phyloP scores from a whole-genome alignment of 2,797 vertebrate species.

The Ctenopoma multispine region DNA sequence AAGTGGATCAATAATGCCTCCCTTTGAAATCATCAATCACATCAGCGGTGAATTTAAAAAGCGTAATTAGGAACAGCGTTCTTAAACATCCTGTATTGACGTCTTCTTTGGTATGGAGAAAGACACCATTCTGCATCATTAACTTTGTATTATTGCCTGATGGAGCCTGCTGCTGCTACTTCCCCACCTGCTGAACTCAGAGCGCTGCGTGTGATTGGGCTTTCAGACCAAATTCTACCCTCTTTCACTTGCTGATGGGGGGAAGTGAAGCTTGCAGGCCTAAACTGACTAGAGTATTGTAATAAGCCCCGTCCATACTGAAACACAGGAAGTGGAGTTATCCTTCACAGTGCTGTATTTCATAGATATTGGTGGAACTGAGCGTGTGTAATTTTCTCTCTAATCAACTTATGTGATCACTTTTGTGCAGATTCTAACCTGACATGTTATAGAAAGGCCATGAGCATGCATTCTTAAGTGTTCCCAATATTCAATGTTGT shows the following conservation, averaged over 20 bases:
- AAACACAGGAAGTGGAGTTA: constrained; percentile 32
- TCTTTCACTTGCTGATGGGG: constrained; percentile 73
- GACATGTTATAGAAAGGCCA: constrained; percentile 46
- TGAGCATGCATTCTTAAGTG: constrained; percentile 47
- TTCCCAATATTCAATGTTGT: constrained; percentile 50
- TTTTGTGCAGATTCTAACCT: constrained; percentile 48
- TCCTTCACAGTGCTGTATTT: constrained; percentile 35
- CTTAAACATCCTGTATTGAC: constrained; percentile 88
- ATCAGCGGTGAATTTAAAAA: constrained; percentile 85
- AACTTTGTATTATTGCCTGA: constrained; percentile 89
- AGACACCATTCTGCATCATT: constrained; percentile 88
- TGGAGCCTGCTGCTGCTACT: constrained; percentile 83
- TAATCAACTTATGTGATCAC: constrained; percentile 56
- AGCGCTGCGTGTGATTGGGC: constrained; percentile 82
- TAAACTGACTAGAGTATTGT: constrained; percentile 77
- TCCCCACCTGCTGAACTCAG: constrained; percentile 80
- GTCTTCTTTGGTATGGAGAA: constrained; percentile 84
- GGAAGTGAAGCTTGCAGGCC: constrained; percentile 73
- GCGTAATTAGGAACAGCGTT: constrained; percentile 86
- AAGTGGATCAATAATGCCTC: constrained; percentile 87
- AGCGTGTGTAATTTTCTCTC: constrained; percentile 47
- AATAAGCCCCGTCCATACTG: constrained; percentile 55
- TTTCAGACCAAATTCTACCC: constrained; percentile 79
- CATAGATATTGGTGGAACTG: constrained; percentile 39
- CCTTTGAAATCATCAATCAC: constrained; percentile 88